These are phyloP conservation scores for Takifugu flavidus DNA, from an alignment of 2,113 vertebrate genomes.

Conservation along the genomic window DNA sequence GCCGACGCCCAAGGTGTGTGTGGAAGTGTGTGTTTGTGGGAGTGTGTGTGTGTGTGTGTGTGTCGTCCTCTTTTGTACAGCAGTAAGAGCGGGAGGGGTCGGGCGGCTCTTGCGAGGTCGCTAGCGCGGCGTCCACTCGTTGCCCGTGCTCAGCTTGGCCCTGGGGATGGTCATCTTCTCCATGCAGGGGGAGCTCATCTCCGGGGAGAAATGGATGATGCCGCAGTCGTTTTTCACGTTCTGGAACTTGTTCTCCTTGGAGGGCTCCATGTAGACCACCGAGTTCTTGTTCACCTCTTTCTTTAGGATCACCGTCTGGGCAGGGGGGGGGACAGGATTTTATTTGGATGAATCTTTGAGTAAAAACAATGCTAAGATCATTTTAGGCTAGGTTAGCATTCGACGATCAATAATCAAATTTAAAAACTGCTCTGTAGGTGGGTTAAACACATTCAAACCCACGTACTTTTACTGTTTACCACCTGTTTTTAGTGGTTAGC, in stretches of 20 bases:
- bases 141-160: constrained; percentile 73
- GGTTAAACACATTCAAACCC: no score
- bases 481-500: no score
- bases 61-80: constrained; percentile 41
- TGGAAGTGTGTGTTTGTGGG: not conserved
- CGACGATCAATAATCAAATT: no score
- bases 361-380: no score
- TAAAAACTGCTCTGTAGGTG: no score
- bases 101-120: constrained; percentile 34
- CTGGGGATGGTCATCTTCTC: constrained; percentile 77
- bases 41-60: constrained; percentile 21
- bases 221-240: constrained; percentile 74
- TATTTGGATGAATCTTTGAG: not conserved
- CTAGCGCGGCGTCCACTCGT: constrained; percentile 66
- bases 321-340: constrained; percentile 1
- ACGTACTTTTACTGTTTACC: no score
- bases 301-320: constrained; percentile 77
- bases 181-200: constrained; percentile 55
- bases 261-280: constrained; percentile 78
- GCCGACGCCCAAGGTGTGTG: constrained; percentile 25
- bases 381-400: no score
- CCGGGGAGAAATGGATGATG: constrained; percentile 71
- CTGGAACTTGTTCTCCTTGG: constrained; percentile 77
- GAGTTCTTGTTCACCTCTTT: constrained; percentile 79
- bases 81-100: constrained; percentile 38